Evolutionary conservation across 1,140 invertebrate genomes (phyloP), one percentile per base, ranked within the genome.

Genomic region (Euwallacea similis): DNA sequence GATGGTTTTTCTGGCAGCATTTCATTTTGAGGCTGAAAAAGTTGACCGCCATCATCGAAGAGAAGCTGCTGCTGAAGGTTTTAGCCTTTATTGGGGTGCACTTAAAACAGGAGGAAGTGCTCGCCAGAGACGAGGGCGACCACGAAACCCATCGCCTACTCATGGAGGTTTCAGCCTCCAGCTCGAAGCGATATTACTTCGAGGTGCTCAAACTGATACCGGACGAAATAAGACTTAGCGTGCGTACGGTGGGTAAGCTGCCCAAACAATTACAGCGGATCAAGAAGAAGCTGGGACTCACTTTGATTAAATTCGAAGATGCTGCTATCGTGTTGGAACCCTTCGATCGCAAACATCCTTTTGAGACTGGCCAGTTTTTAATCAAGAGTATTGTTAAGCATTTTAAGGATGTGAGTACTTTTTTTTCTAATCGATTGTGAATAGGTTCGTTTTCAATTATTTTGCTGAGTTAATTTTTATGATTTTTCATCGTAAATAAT

Each of bases 241-340:
- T 97, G 73, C 85, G 91, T 16, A 97, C 95, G 8, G 88, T 92
- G 0, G 91, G 88, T 68, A 94, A 94, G 80, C 79, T 98, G 60
- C 86, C 91, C 1, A 79, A 86, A 0, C 88, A 93, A 76, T 84
- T 98, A 58, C 86, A 88, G 70, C 83, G 84, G 62, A 89, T 98
- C 7, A 98, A 98, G 83, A 87, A 91, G 70, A 90, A 92, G 73
- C 84, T 97, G 44, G 93, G 93, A 1, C 85, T 98, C 6, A 95
- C 92, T 33, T 82, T 99, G 7, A 94, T 98, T 44, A 93, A 93
- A 76, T 99, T 99, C 83, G 97, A 99, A 85, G 96, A 99, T 83
- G 97, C 97, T 2, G 87, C 90, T 10, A 94, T 99, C 21, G 92
- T 97, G 76, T 83, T 99, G 46, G 91, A 96, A 81, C 89, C 92